These are phyloP conservation scores for Archocentrus centrarchus DNA, from an alignment of 2,113 vertebrate species.

Conservation along the genomic window DNA sequence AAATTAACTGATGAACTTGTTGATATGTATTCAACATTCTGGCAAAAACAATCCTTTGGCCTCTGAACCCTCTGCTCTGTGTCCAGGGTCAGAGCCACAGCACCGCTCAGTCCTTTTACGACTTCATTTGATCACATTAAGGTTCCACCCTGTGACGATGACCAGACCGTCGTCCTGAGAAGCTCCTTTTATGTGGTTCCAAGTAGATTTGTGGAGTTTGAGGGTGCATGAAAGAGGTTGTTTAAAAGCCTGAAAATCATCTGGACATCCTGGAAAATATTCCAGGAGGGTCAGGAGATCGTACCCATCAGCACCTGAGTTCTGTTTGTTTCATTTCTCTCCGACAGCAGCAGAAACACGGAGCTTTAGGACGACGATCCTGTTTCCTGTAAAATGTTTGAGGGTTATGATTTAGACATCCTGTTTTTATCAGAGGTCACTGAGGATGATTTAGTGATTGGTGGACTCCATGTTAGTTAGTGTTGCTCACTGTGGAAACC, in stretches of 20 bases:
- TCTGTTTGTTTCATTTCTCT: neutral
- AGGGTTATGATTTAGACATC: neutral
- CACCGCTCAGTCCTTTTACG: neutral
- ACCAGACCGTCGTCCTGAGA: neutral
- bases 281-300: neutral
- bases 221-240: neutral
- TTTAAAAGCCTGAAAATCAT: neutral
- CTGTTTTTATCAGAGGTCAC: neutral
- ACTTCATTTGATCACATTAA: neutral
- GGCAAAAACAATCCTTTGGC: neutral
- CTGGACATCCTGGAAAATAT: neutral
- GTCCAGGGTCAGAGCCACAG: neutral
- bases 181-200: neutral
- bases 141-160: neutral
- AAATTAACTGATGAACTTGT: neutral
- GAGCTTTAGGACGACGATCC: neutral
- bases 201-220: neutral
- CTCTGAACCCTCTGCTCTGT: neutral
- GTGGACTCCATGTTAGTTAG: neutral
- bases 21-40: neutral
- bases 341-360: neutral
- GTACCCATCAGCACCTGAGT: neutral
- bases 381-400: neutral
- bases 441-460: neutral
- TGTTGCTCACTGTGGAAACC: neutral